phyloP scores from a whole-genome alignment of 2,113 vertebrate species.

The Myiopsitta monachus region DNA sequence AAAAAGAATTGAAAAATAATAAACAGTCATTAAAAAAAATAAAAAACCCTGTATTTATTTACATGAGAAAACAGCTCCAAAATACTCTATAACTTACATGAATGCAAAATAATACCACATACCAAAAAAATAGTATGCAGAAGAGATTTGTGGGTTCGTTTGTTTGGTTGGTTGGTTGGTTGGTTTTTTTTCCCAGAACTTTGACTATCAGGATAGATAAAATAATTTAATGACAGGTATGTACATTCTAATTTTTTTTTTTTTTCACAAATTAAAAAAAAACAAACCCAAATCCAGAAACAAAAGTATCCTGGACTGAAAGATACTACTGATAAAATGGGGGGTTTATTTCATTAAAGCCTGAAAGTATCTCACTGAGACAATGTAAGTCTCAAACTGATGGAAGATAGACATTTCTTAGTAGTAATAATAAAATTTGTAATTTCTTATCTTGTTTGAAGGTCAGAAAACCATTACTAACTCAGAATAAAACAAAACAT shows the following conservation, averaged over 20 bases:
- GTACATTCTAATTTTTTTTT: background rate
- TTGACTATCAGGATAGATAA: background rate
- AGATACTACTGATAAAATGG: background rate
- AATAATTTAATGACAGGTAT: background rate
- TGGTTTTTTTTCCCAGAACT: background rate
- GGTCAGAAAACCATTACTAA: background rate
- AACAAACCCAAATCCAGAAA: background rate
- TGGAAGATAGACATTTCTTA: background rate
- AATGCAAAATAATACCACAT: background rate
- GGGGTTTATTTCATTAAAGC: background rate
- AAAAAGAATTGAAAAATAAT: background rate
- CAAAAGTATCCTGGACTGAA: background rate
- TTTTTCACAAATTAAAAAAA: background rate
- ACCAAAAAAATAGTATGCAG: background rate
- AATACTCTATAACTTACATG: background rate
- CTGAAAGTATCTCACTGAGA: background rate
- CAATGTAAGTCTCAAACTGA: background rate
- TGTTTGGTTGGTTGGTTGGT: too few species aligned
- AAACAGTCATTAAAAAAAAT: background rate
- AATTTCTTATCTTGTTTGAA: slow-evolving; percentile 16
- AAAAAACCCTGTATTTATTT: background rate
- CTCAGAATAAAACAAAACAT: background rate
- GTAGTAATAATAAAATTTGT: background rate
- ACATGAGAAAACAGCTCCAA: background rate
- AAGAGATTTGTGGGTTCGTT: background rate